Evolutionary conservation across 37 sponge, comb jelly and placozoan species (phyloP), one percentile per base, ranked within the genome.

Genomic region (Cladorhizidae sp.): DNA sequence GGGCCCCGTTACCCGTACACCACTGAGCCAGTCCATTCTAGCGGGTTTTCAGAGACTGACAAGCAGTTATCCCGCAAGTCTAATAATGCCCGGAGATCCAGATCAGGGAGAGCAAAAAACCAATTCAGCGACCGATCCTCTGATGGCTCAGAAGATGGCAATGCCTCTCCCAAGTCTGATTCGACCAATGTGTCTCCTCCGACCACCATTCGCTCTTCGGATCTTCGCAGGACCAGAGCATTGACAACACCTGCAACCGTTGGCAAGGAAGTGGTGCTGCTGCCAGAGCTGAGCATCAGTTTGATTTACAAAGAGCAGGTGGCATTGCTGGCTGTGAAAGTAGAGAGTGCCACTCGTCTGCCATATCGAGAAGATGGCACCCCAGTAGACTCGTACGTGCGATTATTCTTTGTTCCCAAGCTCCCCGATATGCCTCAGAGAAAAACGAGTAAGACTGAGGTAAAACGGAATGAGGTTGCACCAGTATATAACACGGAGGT

Each of bases 401-500:
- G 80, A 32, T 45, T 89, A 15, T 80, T 76, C 45, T 74, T 89
- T 29, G 75, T 80, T 17, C 76, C 90, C 23, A 41, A 72, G 26
- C 42, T 72, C 29, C 65, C 86, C 1, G 72, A 58, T 25, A 40
- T 72, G 22, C 69, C 76, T 45, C 78, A 79, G 80, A 78, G 84
- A n/a, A 70, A 65, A 35, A 89, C 78, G 1, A 73, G 77, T 0
- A 89, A 76, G 56, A 84, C 80, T 12, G 67, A 72, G 20, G 32
- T 69, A 50, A 37, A 43, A 6, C 0, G 51, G 20, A 36, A 35
- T 5, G 69, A 56, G 0, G 54, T 41, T 12, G 42, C 67, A 18
- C 90, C 90, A 0, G 75, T 80, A 0, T 89, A 80, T 64, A 49
- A 80, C 21, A 81, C 84, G 57, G 76, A 69, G 63, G 74, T 89